A percentile compares a stretch with the other conserved stretches of the same genome.
These are phyloP conservation scores for Orthochromis malagaraziensis DNA, from an alignment of 2,113 vertebrate genomes.

Conservation along the genomic window DNA sequence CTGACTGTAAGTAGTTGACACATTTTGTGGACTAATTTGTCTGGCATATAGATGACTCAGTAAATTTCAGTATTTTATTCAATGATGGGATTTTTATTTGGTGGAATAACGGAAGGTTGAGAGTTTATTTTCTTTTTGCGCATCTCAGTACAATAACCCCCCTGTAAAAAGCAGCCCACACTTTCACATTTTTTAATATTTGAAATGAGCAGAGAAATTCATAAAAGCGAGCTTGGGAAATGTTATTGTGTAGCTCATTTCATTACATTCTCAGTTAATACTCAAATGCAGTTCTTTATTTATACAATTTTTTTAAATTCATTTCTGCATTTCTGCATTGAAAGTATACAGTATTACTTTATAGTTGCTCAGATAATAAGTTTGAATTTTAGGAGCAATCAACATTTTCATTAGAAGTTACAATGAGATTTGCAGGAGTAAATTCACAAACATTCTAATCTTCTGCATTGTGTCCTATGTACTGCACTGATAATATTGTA, in stretches of 20 bases:
- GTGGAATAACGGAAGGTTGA: not conserved
- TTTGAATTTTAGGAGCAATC: not conserved
- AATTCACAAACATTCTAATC: not conserved
- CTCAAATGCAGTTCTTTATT: not conserved
- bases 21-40: not conserved
- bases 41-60: not conserved
- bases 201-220: not conserved
- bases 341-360: not conserved
- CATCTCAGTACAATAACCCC: not conserved
- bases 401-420: not conserved
- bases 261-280: not conserved
- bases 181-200: not conserved
- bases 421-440: not conserved
- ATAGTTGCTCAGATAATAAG: not conserved
- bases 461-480: not conserved
- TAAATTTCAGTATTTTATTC: not conserved
- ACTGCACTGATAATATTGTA: not conserved
- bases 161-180: not conserved
- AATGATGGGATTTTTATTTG: not conserved
- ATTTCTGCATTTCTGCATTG: not conserved
- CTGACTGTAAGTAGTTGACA: not conserved
- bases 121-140: not conserved
- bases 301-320: not conserved
- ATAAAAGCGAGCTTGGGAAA: not conserved
- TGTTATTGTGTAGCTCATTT: not conserved